A percentile compares a stretch with the other conserved stretches of the same genome.
phyloP scores from a whole-genome alignment of 2,113 vertebrate genomes.

The Atrichornis clamosus region DNA sequence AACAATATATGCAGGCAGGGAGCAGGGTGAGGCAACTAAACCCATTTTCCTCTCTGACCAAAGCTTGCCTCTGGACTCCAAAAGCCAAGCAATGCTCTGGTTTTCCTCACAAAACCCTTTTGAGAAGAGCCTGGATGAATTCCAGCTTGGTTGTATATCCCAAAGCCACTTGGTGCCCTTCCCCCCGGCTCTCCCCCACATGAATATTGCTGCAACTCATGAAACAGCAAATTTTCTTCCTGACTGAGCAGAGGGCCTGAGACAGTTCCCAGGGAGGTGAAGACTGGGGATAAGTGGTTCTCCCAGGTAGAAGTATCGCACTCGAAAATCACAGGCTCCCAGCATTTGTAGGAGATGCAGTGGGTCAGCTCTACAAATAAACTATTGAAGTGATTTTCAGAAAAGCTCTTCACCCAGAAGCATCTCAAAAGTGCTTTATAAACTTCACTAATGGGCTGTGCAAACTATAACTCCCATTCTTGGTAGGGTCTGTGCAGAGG shows the following conservation, averaged over 20 bases:
- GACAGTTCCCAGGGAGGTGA: not conserved
- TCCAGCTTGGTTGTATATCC: constrained; percentile 7
- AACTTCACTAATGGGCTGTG: not conserved
- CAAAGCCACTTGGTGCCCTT: not conserved
- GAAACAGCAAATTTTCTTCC: constrained; percentile 30
- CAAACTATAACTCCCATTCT: not conserved
- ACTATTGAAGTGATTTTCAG: constrained; percentile 8
- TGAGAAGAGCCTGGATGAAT: constrained; percentile 30
- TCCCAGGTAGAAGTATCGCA: not conserved
- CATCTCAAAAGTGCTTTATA: constrained; percentile 17
- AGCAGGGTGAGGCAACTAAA: not conserved
- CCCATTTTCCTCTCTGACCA: not conserved
- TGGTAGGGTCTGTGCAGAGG: not conserved
- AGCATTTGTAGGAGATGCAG: not conserved
- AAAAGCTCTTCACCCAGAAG: not conserved
- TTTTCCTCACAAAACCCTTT: constrained; percentile 53
- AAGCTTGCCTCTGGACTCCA: not conserved
- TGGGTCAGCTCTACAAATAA: not conserved
- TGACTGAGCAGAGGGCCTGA: not conserved
- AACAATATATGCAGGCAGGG: not conserved
- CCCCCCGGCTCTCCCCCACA: not conserved
- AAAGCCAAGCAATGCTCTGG: not conserved
- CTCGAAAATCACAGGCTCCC: not conserved
- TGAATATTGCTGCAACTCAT: not conserved
- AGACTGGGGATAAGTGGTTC: not conserved